These are phyloP conservation scores for Julus scandinavius DNA, from an alignment of 2,888 invertebrate species.

Conservation along the genomic window DNA sequence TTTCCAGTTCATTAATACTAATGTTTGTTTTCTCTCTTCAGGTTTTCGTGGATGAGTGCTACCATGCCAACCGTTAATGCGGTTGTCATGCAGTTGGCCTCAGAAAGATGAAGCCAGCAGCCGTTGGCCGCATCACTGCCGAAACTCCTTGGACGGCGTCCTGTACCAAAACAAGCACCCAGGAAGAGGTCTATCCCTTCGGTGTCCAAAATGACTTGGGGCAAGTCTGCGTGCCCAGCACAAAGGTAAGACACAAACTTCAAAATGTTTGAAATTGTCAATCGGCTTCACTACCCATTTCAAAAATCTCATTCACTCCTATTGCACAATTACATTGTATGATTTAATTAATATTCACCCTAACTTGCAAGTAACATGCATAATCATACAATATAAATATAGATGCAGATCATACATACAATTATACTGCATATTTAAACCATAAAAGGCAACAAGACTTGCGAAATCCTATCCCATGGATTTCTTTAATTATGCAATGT, in stretches of 20 bases:
- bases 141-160: constrained; percentile 49
- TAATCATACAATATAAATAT: too few species aligned
- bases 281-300: too few species aligned
- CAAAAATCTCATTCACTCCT: too few species aligned
- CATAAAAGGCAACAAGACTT: too few species aligned
- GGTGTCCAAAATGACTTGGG: constrained; percentile 67
- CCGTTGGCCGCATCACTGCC: constrained; percentile 46
- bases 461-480: too few species aligned
- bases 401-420: too few species aligned
- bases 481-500: too few species aligned
- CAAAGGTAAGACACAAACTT: constrained; percentile 60
- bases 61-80: constrained; percentile 52
- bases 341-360: too few species aligned
- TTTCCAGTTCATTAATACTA: too few species aligned
- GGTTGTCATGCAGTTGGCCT: constrained; percentile 40
- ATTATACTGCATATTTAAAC: too few species aligned
- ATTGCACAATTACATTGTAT: too few species aligned
- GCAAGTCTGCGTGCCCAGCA: constrained; percentile 64
- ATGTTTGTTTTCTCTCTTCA: neutral
- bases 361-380: too few species aligned
- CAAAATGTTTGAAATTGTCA: neutral
- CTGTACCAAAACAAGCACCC: constrained; percentile 54
- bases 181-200: constrained; percentile 66
- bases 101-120: constrained; percentile 51
- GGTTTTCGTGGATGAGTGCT: neutral